Conservation (phyloP, 2,113 vertebrate species). For the Crypturellus undulatus region DNA sequence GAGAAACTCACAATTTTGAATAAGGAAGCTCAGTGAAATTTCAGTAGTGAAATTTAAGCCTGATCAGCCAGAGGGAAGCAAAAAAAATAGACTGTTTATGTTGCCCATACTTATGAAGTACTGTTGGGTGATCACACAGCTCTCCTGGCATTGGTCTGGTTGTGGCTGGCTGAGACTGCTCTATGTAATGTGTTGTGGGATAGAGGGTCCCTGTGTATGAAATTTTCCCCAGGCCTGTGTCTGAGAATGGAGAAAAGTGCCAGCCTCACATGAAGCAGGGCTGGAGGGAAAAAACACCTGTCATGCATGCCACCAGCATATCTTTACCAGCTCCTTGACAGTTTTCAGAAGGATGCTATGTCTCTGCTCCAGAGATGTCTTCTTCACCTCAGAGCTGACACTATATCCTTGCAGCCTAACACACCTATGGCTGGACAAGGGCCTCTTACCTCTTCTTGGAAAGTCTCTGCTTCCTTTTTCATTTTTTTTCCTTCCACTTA, state of each 20-base stretch:
- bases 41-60: neutral
- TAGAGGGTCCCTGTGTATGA: neutral
- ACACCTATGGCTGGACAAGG: neutral
- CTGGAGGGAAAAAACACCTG: neutral
- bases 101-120: accelerated
- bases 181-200: neutral
- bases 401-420: neutral
- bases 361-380: neutral
- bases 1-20: too few relatives aligned
- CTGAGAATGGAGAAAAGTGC: neutral
- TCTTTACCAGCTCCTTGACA: neutral
- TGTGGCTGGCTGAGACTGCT: neutral
- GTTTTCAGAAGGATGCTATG: neutral
- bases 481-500: neutral
- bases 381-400: neutral
- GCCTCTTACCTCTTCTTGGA: neutral
- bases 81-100: neutral
- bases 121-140: neutral
- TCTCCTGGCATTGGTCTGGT: neutral
- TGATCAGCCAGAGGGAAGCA: neutral
- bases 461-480: neutral
- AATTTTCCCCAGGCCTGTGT: neutral
- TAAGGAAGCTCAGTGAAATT: neutral
- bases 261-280: neutral
- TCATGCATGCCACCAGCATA: neutral